A percentile compares a stretch with the other conserved stretches of the same genome.
Conservation (phyloP, 2,113 vertebrate genomes). For the Crotalus viridis region DNA sequence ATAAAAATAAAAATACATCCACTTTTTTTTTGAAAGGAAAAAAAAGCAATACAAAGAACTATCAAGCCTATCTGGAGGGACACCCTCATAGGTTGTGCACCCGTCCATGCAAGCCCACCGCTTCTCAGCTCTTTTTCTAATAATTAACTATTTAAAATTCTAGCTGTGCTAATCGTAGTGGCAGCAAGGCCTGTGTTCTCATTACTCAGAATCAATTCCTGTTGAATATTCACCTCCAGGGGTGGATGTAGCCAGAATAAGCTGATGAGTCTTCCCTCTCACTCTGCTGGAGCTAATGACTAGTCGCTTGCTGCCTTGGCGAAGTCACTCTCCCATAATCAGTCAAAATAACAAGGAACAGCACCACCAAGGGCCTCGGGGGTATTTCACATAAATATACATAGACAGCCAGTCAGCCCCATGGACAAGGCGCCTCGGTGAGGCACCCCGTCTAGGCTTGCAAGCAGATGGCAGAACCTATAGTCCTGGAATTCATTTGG, state of each 20-base stretch:
- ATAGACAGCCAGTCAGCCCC: conserved; percentile 48
- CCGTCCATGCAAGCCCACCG: neutral
- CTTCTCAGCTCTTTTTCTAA: conserved; percentile 41
- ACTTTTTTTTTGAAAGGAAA: neutral
- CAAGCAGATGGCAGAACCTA: neutral
- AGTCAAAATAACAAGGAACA: conserved; percentile 77
- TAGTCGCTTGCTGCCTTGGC: conserved; percentile 64
- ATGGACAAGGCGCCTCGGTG: conserved; percentile 52
- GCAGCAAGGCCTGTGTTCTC: conserved; percentile 67
- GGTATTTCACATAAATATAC: conserved; percentile 65
- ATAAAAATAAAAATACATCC: neutral
- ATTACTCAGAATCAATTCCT: conserved; percentile 79
- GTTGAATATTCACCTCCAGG: conserved; percentile 79
- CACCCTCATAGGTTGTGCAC: neutral
- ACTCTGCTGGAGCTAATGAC: conserved; percentile 70
- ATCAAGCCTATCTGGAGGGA: neutral
- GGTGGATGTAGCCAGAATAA: conserved; percentile 69
- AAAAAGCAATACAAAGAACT: neutral
- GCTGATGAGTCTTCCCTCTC: conserved; percentile 62
- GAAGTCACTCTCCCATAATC: conserved; percentile 69
- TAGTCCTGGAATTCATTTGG: neutral
- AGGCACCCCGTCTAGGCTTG: conserved; percentile 14
- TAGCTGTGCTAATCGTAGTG: conserved; percentile 63
- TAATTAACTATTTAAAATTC: conserved; percentile 81
- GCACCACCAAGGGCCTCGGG: conserved; percentile 59